A percentile compares a stretch with the other conserved stretches of the same genome.
These are phyloP conservation scores for Dicyrtoma fusca DNA, from an alignment of 2,888 invertebrate genomes.

Conservation along the genomic window DNA sequence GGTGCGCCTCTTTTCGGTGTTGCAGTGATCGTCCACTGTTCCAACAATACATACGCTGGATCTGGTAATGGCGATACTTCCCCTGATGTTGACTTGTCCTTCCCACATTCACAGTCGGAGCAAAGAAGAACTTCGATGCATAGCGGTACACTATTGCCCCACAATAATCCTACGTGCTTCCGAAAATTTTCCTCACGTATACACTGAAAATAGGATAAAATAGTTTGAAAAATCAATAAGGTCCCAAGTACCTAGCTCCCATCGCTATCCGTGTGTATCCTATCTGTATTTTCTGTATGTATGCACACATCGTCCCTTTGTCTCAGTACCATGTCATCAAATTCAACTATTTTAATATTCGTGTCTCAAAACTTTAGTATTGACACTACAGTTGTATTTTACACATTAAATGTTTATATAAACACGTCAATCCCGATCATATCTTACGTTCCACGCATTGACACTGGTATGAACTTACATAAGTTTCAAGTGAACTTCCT, in stretches of 20 bases:
- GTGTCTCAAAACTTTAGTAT: neutral
- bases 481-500: too few species aligned
- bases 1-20: slow-evolving; percentile 54
- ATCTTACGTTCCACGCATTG: too few species aligned
- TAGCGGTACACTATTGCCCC: slow-evolving; percentile 73
- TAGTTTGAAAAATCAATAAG: too few species aligned
- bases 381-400: too few species aligned
- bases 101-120: slow-evolving; percentile 70
- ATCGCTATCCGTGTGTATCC: too few species aligned
- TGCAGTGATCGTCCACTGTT: slow-evolving; percentile 72
- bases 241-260: too few species aligned
- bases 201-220: slow-evolving; percentile 61
- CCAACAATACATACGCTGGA: slow-evolving; percentile 67
- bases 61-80: slow-evolving; percentile 58
- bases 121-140: slow-evolving; percentile 80
- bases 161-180: slow-evolving; percentile 67
- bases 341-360: neutral
- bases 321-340: neutral
- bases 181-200: slow-evolving; percentile 64
- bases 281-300: neutral
- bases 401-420: too few species aligned
- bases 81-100: slow-evolving; percentile 59
- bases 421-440: too few species aligned
- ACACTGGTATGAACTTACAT: too few species aligned
- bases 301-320: neutral